These are phyloP conservation scores for Anguilla obscura DNA, from an alignment of 2,797 vertebrate genomes.

Conservation along the genomic window DNA sequence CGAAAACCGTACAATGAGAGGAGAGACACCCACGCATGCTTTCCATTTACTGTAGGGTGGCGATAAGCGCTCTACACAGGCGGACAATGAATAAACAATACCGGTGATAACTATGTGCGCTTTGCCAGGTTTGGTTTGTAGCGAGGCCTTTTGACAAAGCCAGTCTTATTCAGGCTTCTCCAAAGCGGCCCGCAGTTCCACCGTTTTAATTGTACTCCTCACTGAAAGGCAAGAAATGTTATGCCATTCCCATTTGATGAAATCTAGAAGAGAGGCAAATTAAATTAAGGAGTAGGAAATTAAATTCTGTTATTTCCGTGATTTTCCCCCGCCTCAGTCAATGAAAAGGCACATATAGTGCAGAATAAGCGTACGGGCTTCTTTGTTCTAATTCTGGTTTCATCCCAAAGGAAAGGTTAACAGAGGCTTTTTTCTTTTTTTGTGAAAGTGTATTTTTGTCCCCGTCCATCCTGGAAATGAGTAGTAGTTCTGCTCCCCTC, in stretches of 20 bases:
- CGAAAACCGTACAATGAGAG: neutral
- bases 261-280: neutral
- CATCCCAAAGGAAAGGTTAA: slow-evolving; percentile 27
- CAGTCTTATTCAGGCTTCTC: neutral
- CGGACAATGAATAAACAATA: neutral
- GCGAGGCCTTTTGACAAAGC: neutral
- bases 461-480: slow-evolving; percentile 29
- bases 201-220: neutral
- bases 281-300: neutral
- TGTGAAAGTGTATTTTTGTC: neutral
- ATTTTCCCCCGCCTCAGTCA: neutral
- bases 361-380: neutral
- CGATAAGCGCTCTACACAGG: neutral
- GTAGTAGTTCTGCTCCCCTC: neutral
- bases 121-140: neutral
- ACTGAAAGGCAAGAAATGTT: neutral
- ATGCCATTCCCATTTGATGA: neutral
- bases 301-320: neutral
- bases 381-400: neutral
- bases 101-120: no score
- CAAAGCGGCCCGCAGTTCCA: neutral
- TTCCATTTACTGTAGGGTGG: neutral
- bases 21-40: neutral
- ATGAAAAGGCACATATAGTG: neutral
- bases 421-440: slow-evolving; percentile 5